These are phyloP conservation scores for Drosophila fuyamai DNA, from an alignment of 1,140 invertebrate genomes.

Conservation along the genomic window DNA sequence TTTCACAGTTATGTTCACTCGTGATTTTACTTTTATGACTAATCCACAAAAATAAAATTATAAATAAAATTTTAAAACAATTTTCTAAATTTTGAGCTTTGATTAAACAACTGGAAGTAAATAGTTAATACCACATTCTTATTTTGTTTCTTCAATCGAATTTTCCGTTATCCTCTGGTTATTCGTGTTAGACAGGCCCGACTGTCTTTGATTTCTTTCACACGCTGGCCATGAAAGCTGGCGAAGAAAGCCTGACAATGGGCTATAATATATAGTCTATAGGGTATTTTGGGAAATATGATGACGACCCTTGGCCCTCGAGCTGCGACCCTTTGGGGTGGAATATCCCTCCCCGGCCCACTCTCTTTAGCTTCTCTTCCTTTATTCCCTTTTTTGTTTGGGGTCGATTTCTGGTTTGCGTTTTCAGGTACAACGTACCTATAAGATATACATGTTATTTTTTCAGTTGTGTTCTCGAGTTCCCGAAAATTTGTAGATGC, in stretches of 20 bases:
- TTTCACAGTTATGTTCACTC: no score
- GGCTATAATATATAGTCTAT: constrained; percentile 25
- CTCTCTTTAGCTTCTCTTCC: neutral
- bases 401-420: constrained; percentile 42
- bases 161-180: neutral
- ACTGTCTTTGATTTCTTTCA: constrained; percentile 36
- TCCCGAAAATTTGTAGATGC: constrained; percentile 4
- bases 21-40: no score
- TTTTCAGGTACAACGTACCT: constrained; percentile 25
- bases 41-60: no score
- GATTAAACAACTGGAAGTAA: no score
- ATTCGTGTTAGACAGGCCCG: neutral
- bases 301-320: constrained; percentile 34
- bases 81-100: no score
- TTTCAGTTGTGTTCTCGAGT: constrained; percentile 1
- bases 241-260: constrained; percentile 44
- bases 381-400: constrained; percentile 20
- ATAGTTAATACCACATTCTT: no score
- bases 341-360: constrained; percentile 23
- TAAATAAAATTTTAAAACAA: no score
- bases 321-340: constrained; percentile 51
- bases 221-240: constrained; percentile 45
- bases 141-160: neutral
- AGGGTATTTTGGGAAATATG: constrained; percentile 49
- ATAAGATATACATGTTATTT: constrained; percentile 1